Conservation (phyloP, 2,113 vertebrate genomes). For the Cryptomyrus ogoouensis region DNA sequence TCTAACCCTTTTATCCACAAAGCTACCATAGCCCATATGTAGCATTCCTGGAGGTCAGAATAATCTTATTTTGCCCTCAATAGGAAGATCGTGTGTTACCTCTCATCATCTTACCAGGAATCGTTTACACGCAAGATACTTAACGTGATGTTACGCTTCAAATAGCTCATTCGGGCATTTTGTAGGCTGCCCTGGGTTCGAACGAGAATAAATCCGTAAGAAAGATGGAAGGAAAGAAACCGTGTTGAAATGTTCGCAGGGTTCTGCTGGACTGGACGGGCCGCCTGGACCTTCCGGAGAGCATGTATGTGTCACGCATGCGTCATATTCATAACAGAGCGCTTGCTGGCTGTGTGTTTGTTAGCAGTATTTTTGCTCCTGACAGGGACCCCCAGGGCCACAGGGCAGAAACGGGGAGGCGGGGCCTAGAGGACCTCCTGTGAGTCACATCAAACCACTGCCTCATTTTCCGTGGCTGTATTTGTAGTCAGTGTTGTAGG, state of each 20-base stretch:
- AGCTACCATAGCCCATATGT: background rate
- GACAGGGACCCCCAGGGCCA: conserved; percentile 76
- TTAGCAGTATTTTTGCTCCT: conserved; percentile 14
- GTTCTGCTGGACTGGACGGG: conserved; percentile 74
- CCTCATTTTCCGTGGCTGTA: background rate
- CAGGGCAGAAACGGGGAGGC: conserved; percentile 74
- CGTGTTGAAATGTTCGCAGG: conserved; percentile 51
- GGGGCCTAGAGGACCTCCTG: conserved; percentile 75
- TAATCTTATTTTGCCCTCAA: background rate
- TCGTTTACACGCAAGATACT: background rate
- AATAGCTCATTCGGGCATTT: background rate
- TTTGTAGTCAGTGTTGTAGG: background rate
- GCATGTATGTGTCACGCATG: conserved; percentile 55
- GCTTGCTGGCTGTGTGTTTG: background rate
- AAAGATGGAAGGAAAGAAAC: background rate
- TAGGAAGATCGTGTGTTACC: background rate
- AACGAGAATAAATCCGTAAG: background rate
- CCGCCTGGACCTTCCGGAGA: conserved; percentile 70
- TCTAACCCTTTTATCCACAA: background rate
- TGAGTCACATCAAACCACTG: conserved; percentile 54
- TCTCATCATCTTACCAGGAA: background rate
- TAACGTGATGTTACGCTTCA: conserved; percentile 8
- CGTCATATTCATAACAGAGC: background rate
- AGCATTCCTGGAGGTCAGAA: background rate
- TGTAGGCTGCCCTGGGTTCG: background rate